A percentile compares a stretch with the other conserved stretches of the same genome.
phyloP scores from a whole-genome alignment of 2,113 vertebrate genomes.

The Actinemys pallida region DNA sequence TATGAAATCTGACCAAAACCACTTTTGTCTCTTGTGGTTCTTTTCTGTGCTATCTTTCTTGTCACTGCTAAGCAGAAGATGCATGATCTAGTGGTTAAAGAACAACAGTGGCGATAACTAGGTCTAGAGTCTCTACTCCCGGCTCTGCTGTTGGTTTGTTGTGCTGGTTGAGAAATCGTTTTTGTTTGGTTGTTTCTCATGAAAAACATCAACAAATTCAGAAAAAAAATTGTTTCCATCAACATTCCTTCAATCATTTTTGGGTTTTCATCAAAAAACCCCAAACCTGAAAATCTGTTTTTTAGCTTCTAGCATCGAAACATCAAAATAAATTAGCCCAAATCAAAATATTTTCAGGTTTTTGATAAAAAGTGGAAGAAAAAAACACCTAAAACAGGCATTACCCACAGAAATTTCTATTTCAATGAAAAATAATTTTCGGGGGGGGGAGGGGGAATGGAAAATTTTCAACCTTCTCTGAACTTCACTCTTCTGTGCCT shows the following conservation, averaged over 20 bases:
- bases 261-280: too few relatives aligned
- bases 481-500: neutral
- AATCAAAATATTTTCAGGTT: too few relatives aligned
- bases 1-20: neutral
- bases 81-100: neutral
- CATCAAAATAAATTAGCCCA: too few relatives aligned
- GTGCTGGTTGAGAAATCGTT: slow-evolving; percentile 49
- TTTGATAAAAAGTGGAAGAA: too few relatives aligned
- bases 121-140: neutral
- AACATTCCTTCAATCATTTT: neutral
- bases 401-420: neutral
- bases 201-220: slow-evolving; percentile 13
- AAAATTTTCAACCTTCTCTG: neutral
- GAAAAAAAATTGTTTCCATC: neutral
- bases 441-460: too few relatives aligned
- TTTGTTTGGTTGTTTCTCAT: slow-evolving; percentile 5
- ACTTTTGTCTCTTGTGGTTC: slow-evolving; percentile 42
- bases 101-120: neutral
- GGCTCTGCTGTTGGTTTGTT: slow-evolving; percentile 6
- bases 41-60: neutral
- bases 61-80: neutral
- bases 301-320: neutral
- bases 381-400: neutral
- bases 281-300: neutral
- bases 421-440: neutral